Evolutionary conservation across 2,797 vertebrate genomes (phyloP).

Genomic region (Lutra lutra): DNA sequence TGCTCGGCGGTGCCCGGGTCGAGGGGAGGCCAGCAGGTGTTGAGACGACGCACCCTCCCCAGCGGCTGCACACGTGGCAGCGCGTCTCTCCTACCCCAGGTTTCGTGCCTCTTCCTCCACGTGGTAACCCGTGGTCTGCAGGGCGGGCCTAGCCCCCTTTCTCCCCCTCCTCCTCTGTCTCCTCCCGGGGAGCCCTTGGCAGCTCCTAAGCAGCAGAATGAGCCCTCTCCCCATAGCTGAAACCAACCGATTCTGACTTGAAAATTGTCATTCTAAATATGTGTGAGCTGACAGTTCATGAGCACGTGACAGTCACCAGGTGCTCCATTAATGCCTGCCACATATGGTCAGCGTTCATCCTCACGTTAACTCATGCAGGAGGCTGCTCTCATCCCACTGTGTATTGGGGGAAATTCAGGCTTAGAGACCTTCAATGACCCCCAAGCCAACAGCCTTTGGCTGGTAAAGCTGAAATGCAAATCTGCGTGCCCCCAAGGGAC

Average conservation of each 20-base stretch:
- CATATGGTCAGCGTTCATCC: neutral
- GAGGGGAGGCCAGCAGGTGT: neutral
- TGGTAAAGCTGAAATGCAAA: neutral
- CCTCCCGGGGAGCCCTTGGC: neutral
- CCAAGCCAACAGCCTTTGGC: neutral
- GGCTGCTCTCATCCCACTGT: neutral
- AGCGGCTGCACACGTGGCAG: neutral
- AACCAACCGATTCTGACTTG: neutral
- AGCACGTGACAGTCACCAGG: neutral
- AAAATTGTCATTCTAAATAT: neutral
- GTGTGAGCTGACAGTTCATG: neutral
- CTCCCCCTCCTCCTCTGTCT: neutral
- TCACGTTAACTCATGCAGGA: neutral
- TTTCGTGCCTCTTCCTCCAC: neutral
- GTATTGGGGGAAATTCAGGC: neutral
- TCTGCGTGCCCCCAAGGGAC: neutral
- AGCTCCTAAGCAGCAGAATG: neutral
- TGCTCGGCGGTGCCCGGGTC: neutral
- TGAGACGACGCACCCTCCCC: neutral
- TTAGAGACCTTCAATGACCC: neutral
- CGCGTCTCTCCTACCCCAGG: neutral
- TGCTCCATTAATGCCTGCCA: neutral
- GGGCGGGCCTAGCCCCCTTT: neutral
- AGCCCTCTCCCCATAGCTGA: neutral
- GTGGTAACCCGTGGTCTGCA: no score